A percentile compares a stretch with the other conserved stretches of the same genome.
Conservation (phyloP, 2,888 invertebrate species). For the Imbricaverruca yamaguchii region DNA sequence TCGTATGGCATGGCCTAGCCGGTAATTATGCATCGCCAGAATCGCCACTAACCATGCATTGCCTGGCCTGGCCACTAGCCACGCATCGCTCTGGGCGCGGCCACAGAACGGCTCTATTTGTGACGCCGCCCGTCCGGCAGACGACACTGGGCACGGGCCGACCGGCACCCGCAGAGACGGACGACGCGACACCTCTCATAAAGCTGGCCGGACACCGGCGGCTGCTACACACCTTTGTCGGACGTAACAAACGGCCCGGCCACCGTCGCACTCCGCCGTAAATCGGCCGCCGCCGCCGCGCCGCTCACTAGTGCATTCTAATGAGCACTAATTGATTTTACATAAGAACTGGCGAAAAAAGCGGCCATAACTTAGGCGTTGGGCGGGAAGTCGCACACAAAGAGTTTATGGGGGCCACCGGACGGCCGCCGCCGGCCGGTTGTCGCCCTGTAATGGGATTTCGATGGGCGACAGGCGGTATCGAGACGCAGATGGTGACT, state of each 20-base stretch:
- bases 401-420: not conserved
- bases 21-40: too few relatives aligned
- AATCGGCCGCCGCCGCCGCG: not conserved
- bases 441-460: not conserved
- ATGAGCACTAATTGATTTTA: constrained; percentile 22
- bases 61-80: too few relatives aligned
- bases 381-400: constrained; percentile 13
- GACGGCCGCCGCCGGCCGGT: not conserved
- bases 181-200: not conserved
- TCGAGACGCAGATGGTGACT: not conserved
- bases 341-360: constrained; percentile 19
- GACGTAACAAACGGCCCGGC: not conserved
- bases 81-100: too few relatives aligned
- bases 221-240: not conserved
- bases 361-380: constrained; percentile 13
- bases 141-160: not conserved
- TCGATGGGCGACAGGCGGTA: not conserved
- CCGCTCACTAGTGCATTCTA: constrained; percentile 19
- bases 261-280: not conserved
- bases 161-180: not conserved
- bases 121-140: not conserved
- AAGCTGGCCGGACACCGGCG: not conserved
- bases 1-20: too few relatives aligned
- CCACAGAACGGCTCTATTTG: not conserved
- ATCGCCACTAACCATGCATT: too few relatives aligned